These are phyloP conservation scores for Hypolimnas misippus DNA, from an alignment of 2,888 invertebrate genomes.

Conservation along the genomic window DNA sequence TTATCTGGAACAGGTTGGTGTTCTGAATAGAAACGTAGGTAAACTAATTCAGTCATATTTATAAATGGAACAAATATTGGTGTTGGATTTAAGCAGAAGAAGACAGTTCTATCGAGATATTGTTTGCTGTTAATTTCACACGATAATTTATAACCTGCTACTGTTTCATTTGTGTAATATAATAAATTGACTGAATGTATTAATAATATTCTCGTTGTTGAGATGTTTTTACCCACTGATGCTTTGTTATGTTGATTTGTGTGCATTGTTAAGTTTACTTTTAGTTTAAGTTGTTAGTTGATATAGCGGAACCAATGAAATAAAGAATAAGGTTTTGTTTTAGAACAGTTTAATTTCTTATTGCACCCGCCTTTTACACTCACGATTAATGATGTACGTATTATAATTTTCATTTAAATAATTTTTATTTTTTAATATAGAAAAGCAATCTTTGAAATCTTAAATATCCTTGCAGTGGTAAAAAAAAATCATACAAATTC, in stretches of 20 bases:
- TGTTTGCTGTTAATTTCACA: background rate
- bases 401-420: background rate
- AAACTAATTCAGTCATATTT: background rate
- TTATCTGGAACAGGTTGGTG: background rate
- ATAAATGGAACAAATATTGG: background rate
- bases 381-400: background rate
- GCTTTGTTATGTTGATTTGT: slow-evolving; percentile 66
- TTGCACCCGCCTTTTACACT: background rate
- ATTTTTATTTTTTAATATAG: too few relatives aligned
- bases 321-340: slow-evolving; percentile 45
- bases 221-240: slow-evolving; percentile 59
- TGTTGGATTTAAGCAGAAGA: background rate
- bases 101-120: background rate
- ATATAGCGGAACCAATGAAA: slow-evolving; percentile 72
- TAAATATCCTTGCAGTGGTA: too few relatives aligned
- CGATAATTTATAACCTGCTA: background rate
- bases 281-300: slow-evolving; percentile 46
- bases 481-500: too few relatives aligned
- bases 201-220: slow-evolving; percentile 16
- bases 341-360: background rate
- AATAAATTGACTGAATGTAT: slow-evolving; percentile 4
- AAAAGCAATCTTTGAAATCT: too few relatives aligned
- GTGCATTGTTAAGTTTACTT: slow-evolving; percentile 50
- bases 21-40: background rate
- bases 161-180: background rate